Evolutionary conservation across 2,113 vertebrate genomes (phyloP).

Genomic region (Cyanoliseus patagonus): DNA sequence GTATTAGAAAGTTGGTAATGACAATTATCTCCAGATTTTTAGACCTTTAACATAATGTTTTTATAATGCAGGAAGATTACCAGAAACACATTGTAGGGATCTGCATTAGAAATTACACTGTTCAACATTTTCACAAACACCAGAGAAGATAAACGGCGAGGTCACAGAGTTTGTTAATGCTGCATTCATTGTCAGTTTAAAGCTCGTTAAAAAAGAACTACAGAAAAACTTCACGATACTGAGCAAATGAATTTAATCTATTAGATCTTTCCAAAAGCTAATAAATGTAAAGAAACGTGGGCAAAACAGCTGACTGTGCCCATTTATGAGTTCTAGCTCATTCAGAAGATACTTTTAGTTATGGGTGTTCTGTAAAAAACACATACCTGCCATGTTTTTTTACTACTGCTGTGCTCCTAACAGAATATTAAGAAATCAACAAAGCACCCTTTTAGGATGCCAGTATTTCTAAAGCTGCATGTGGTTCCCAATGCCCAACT

Average conservation of each 20-base stretch:
- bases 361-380: background rate
- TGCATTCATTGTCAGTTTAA: background rate
- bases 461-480: background rate
- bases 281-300: background rate
- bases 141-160: background rate
- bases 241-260: background rate
- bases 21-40: background rate
- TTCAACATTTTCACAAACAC: constrained; percentile 18
- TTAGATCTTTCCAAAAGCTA: background rate
- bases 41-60: background rate
- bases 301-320: background rate
- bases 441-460: background rate
- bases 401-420: background rate
- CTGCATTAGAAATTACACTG: background rate
- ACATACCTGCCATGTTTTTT: background rate
- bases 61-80: background rate
- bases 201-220: background rate
- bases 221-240: background rate
- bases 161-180: background rate
- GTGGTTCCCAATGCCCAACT: background rate
- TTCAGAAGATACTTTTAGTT: background rate
- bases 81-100: background rate
- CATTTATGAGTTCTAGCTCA: background rate
- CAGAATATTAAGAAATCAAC: background rate
- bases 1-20: background rate